Base-by-base conservation (phyloP, 2,113 vertebrate genomes). In the Phalacrocorax brasilianus region DNA sequence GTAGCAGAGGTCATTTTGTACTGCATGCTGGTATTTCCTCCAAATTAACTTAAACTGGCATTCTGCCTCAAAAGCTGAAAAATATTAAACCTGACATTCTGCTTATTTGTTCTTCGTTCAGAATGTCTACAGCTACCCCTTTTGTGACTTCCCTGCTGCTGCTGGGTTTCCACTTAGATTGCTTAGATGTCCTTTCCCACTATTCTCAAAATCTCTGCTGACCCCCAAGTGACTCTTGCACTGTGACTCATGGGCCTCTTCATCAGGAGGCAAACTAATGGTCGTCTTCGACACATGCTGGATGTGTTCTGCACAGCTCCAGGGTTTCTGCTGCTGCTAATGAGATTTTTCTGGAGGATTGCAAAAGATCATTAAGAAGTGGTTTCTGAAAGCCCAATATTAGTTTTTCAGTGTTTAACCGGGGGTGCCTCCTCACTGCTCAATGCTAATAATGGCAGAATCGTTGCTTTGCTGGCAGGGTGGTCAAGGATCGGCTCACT, bases 271-370 rank as follows among this genome's bases (percentile, higher is more conserved):
- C 85, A 93, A 94, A 73, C 88, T 92, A 96, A 96, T 45, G 84
- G 90, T 93, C 78, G 90, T 88, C 35, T 89, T 66, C 21, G 0
- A 76, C 62, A 94, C 40, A 56, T 53, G 47, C 81, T 97, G 85
- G 67, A 93, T 79, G 44, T 6, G 8, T 62, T 77, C 85, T 93
- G 74, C 84, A 74, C 74, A 96, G 85, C 97, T 91, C 35, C 55
- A 68, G 96, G 89, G 83, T 81, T 84, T 91, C n/a, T 53, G 28
- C 12, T 83, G 70, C 93, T 95, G 88, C 84, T 98, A 98, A 97
- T 97, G 97, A 97, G 95, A 76, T 97, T 97, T 96, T 98, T 92
- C 96, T 93, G 71, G 91, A 95, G 94, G 95, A 49, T 11, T 95
- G 61, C 67, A 84, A 87, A 97, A 94, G 91, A 94, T 97, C 62